Conservation (phyloP, 2,888 invertebrate genomes). For the Epinotia demarniana region DNA sequence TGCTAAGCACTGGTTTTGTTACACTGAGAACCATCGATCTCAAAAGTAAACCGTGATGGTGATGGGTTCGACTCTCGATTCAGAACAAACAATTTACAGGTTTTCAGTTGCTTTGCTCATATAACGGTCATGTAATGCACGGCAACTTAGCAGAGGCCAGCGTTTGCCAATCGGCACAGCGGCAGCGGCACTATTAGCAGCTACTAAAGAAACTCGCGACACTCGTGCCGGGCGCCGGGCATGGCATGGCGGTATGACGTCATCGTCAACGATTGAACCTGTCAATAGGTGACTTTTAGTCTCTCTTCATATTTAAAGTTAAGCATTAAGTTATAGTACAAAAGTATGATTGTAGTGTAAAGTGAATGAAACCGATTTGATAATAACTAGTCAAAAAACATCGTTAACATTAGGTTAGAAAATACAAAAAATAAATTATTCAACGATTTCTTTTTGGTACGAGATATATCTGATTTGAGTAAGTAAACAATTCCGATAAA, state of each 20-base stretch:
- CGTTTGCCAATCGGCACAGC: constrained; percentile 6
- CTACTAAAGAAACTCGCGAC: background rate
- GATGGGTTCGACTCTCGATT: background rate
- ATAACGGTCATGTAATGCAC: background rate
- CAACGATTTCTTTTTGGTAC: background rate
- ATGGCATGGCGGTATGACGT: background rate
- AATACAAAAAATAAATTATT: background rate
- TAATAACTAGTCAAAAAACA: background rate
- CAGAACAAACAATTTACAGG: background rate
- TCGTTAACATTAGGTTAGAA: background rate
- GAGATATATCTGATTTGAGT: background rate
- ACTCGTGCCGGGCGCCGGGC: background rate
- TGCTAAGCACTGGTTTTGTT: no score
- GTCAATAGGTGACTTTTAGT: constrained; percentile 8
- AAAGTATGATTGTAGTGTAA: background rate
- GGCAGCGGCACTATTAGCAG: background rate
- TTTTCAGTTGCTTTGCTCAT: background rate
- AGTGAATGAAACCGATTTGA: background rate
- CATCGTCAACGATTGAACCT: constrained; percentile 10
- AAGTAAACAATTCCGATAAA: constrained; percentile 10
- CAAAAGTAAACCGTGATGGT: no score
- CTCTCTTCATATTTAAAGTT: background rate
- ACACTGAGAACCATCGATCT: no score
- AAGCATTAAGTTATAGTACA: background rate
- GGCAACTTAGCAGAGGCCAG: background rate